A percentile compares a stretch with the other conserved stretches of the same genome.
Conservation (phyloP, 2,113 vertebrate genomes). For the Physeter macrocephalus region DNA sequence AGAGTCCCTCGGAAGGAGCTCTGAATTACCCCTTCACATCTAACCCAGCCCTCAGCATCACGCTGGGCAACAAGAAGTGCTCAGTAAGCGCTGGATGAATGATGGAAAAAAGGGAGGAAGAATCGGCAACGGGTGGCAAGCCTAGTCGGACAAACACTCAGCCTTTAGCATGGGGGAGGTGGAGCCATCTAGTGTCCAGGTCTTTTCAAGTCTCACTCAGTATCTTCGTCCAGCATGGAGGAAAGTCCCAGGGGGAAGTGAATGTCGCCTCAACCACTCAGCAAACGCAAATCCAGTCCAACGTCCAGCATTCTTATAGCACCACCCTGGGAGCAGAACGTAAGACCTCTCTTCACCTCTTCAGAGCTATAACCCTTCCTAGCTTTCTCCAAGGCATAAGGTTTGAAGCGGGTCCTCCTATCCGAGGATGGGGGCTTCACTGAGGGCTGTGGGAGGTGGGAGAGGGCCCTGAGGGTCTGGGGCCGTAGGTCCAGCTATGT, state of each 20-base stretch:
- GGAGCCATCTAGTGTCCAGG: not conserved
- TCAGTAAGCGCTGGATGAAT: not conserved
- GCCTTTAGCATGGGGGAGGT: not conserved
- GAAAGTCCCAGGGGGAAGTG: not conserved
- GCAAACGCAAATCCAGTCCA: not conserved
- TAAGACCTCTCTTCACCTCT: not conserved
- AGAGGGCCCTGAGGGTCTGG: too few relatives aligned
- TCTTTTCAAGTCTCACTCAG: too few relatives aligned
- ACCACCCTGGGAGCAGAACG: not conserved
- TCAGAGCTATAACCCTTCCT: not conserved
- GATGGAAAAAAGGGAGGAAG: not conserved
- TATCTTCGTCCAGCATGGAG: not conserved
- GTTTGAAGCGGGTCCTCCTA: not conserved
- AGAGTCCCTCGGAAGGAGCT: not conserved
- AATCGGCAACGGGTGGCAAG: accelerated
- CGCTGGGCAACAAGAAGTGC: accelerated
- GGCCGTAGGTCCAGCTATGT: not conserved
- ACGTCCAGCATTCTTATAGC: accelerated
- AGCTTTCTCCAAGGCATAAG: not conserved
- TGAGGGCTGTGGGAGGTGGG: not conserved
- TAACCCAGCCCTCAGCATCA: not conserved
- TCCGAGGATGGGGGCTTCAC: not conserved
- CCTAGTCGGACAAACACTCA: too few relatives aligned
- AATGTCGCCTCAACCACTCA: not conserved
- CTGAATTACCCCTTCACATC: not conserved